Evolutionary conservation across 2,888 invertebrate genomes (phyloP).

Genomic region (Notodonta ziczac): DNA sequence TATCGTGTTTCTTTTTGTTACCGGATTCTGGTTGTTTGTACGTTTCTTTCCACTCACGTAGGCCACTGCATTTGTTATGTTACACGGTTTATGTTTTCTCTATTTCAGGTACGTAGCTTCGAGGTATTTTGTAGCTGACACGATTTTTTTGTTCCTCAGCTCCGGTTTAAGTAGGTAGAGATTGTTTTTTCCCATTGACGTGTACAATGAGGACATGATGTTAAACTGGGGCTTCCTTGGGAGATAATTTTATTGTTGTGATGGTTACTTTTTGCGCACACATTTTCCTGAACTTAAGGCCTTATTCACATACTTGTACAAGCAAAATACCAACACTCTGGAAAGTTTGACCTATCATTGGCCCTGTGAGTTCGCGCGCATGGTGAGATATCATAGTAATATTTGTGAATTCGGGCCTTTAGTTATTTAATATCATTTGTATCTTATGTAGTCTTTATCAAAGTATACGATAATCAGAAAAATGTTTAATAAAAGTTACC

Average conservation of each 20-base stretch:
- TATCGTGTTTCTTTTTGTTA: conserved; percentile 71
- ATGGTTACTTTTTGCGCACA: not conserved
- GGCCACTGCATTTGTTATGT: conserved; percentile 60
- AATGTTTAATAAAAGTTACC: too few relatives aligned
- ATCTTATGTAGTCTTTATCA: too few relatives aligned
- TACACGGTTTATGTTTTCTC: conserved; percentile 34
- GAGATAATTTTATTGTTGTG: not conserved
- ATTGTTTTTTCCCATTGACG: not conserved
- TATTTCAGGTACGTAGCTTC: conserved; percentile 45
- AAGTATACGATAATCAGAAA: too few relatives aligned
- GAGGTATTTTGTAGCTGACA: conserved; percentile 10
- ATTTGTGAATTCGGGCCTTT: too few relatives aligned
- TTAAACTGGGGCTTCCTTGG: not conserved
- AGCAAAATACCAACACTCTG: too few relatives aligned
- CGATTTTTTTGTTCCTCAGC: not conserved
- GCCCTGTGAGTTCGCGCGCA: too few relatives aligned
- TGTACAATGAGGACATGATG: not conserved
- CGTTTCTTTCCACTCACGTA: conserved; percentile 56
- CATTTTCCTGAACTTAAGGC: too few relatives aligned
- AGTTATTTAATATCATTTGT: too few relatives aligned
- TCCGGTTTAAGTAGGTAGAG: not conserved
- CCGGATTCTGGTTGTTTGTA: conserved; percentile 48
- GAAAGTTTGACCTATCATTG: too few relatives aligned
- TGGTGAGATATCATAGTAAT: too few relatives aligned
- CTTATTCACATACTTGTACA: too few relatives aligned